phyloP scores from a whole-genome alignment of 2,797 vertebrate genomes.

The Spinibarbus caldwelli region DNA sequence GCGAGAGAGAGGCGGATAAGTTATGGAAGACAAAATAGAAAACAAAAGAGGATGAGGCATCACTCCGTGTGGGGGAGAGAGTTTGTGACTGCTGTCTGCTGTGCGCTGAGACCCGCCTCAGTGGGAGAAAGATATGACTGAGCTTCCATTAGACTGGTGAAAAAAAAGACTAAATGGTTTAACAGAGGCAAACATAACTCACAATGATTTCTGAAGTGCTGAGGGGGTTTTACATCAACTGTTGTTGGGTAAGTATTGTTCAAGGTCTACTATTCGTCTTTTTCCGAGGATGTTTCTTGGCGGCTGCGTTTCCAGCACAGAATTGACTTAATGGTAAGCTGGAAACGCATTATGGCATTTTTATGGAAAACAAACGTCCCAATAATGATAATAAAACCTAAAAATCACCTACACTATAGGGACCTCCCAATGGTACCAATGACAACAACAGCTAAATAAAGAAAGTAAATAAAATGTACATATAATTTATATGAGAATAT shows the following conservation, averaged over 20 bases:
- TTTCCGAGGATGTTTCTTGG: background rate
- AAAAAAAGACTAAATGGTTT: conserved; percentile 40
- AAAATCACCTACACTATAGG: background rate
- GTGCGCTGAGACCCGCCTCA: conserved; percentile 20
- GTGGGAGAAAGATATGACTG: conserved; percentile 53
- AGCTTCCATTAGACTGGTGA: conserved; percentile 55
- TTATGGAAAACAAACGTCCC: background rate
- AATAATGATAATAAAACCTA: background rate
- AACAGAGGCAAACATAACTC: conserved; percentile 40
- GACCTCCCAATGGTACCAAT: background rate
- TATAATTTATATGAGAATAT: background rate
- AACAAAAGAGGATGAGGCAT: conserved; percentile 57
- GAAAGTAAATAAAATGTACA: background rate
- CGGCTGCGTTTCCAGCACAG: background rate
- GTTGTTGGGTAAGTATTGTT: conserved; percentile 37
- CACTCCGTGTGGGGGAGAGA: conserved; percentile 56
- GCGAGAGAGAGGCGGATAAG: conserved; percentile 29
- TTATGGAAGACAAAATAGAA: conserved; percentile 45
- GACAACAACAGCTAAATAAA: background rate
- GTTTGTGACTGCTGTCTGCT: conserved; percentile 64
- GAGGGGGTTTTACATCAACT: conserved; percentile 39
- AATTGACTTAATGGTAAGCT: conserved; percentile 6
- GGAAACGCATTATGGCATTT: background rate
- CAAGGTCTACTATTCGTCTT: conserved; percentile 2
- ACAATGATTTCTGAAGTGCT: conserved; percentile 48